Base-by-base conservation (phyloP, 2,113 vertebrate species). In the Pseudopipra pipra region DNA sequence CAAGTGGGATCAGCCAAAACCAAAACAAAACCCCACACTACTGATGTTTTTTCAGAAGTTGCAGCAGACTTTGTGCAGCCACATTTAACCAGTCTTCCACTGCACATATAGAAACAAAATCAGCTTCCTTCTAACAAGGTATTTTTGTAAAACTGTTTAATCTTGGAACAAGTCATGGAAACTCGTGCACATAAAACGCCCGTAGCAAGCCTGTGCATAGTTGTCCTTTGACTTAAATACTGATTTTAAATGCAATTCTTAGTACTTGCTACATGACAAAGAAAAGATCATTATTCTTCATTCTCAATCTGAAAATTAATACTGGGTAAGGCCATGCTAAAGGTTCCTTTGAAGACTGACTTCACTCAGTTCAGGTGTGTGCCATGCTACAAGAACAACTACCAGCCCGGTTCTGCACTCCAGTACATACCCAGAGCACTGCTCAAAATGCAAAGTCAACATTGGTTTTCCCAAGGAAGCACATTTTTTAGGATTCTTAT, bases 331-430 rank as follows among this genome's bases (percentile, higher is more conserved):
- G n/a, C 27, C 52, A 28, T 25, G 31, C 59, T 75, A 14, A 81
- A 49, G 54, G 27, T 30, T 74, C 20, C 55, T 93, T 59, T 80
- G 16, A 58, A 52, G 51, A 37, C 54, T 56, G 67, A 46, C 20
- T 37, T 28, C 11, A 58, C 41, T 5, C 39, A 55, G 28, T 13
- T 66, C 20, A 51, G 14, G 43, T 55, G 27, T 0, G 0, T 65
- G 58, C 41, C 54, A 16, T 5, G 11, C 11, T 47, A 62, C 20
- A 39, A 51, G 24, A 87, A 70, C 21, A 73, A 58, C 24, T 10
- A 55, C 31, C 41, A 85, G 5, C 9, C 44, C 43, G 7, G 15
- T 74, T 58, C 68, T n/a, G 5, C 47, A 35, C 31, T 27, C 14
- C 2, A 5, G 8, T 4, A 31, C 2, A 7, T 2, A 15, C 5